Base-by-base conservation (phyloP, 2,797 vertebrate species). In the Silurus lanzhouensis region DNA sequence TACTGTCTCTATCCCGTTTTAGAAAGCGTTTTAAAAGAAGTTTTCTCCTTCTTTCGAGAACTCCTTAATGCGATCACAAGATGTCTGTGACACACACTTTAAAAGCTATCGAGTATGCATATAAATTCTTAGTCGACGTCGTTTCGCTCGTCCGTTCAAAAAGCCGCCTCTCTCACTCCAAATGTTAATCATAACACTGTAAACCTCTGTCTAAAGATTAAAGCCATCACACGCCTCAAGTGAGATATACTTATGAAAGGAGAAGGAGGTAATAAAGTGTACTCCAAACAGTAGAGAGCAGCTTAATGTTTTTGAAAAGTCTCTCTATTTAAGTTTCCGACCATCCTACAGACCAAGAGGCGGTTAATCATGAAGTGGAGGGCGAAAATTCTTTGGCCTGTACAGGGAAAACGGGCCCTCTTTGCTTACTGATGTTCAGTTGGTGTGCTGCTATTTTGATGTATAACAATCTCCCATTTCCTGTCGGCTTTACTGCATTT, bases 51-150 rank as follows among this genome's bases (percentile, higher is more conserved):
- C 88, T 83, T 25, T 91, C 88, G 90, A 83, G 89, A 88, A 90
- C 89, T 87, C 86, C 90, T 91, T 89, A 90, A 90, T 87, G 85
- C 89, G 75, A 89, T 89, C 88, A 90, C 86, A 81, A 92, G 85
- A 91, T 91, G 90, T 92, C 89, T 89, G 88, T 89, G 86, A 89
- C 90, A 88, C 91, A 89, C 91, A 91, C 92, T 92, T 93, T 92
- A 93, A 94, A 92, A 92, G 90, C 90, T 90, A 91, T 93, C 87
- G 89, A 89, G 88, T 81, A 89, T 89, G 91, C 90, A 90, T 92
- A 91, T 91, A 85, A 88, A 92, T 93, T 90, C 85, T 83, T 67
- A 75, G 83, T 81, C 87, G 89, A 92, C 90, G 90, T 89, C 81
- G 89, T 86, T 87, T 80, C 87, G 68, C 88, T 44, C 82, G 81